phyloP scores from a whole-genome alignment of 2,888 invertebrate genomes.

The Pammene fasciana region DNA sequence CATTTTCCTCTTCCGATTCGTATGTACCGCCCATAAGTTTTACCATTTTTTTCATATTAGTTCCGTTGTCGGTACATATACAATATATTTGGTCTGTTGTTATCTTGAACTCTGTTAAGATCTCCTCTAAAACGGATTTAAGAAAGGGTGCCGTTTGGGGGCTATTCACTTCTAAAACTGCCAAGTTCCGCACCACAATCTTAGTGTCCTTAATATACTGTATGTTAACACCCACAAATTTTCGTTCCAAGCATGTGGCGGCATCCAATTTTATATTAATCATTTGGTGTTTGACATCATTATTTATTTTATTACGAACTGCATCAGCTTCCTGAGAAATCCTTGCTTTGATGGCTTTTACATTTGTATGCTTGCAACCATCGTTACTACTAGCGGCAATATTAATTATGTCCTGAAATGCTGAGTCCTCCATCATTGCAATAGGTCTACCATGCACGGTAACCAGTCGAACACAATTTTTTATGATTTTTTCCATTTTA shows the following conservation, averaged over 20 bases:
- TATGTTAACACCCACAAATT: neutral
- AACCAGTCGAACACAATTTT: neutral
- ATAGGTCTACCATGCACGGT: neutral
- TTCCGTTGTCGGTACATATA: neutral
- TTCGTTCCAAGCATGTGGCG: neutral
- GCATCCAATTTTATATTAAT: conserved; percentile 2
- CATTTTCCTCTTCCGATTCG: neutral
- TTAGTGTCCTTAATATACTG: neutral
- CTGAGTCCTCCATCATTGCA: conserved; percentile 6
- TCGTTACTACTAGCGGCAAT: neutral
- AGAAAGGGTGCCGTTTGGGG: neutral
- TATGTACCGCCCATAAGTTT: neutral
- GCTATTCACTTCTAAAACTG: neutral
- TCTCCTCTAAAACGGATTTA: neutral
- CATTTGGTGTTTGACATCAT: neutral
- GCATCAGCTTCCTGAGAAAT: neutral
- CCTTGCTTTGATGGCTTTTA: neutral
- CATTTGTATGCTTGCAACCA: neutral
- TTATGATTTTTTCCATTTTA: neutral
- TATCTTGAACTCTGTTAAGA: neutral
- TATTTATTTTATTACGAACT: neutral
- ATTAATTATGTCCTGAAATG: conserved; percentile 1
- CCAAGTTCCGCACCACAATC: neutral
- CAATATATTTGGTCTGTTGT: conserved; percentile 3
- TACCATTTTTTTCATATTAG: conserved; percentile 9